Evolutionary conservation across 2,113 vertebrate genomes (phyloP).

Genomic region (Pangasianodon hypophthalmus): DNA sequence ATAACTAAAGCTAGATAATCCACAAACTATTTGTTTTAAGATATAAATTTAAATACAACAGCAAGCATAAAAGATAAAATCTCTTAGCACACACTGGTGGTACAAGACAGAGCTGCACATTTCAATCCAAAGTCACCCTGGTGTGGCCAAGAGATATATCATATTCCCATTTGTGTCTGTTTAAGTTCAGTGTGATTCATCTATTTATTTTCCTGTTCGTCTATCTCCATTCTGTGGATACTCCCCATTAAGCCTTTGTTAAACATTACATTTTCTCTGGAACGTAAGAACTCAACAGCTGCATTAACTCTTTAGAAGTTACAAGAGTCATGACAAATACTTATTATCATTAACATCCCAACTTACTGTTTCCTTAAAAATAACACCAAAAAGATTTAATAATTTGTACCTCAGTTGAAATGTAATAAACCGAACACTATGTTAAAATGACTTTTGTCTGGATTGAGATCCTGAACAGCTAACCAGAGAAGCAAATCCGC

Average conservation of each 20-base stretch:
- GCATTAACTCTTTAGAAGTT: constrained; percentile 64
- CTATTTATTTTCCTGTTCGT: constrained; percentile 72
- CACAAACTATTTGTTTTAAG: neutral
- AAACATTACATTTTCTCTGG: constrained; percentile 67
- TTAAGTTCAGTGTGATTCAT: constrained; percentile 66
- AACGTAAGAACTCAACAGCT: constrained; percentile 67
- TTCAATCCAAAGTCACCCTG: neutral
- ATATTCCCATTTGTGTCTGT: constrained; percentile 56
- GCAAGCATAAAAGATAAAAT: neutral
- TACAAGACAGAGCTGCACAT: neutral
- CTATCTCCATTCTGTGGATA: constrained; percentile 60
- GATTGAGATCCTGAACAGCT: constrained; percentile 3
- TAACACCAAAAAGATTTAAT: neutral
- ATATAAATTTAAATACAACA: neutral
- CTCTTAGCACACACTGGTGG: neutral
- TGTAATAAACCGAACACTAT: neutral
- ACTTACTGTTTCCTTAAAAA: neutral
- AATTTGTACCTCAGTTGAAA: neutral
- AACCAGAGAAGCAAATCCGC: constrained; percentile 23
- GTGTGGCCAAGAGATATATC: constrained; percentile 54
- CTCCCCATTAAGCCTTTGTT: constrained; percentile 66
- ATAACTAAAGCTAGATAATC: neutral
- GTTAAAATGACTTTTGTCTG: neutral
- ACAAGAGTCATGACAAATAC: neutral
- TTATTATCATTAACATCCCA: neutral